phyloP scores from a whole-genome alignment of 1,140 invertebrate species.

The Pristionchus pacificus region DNA sequence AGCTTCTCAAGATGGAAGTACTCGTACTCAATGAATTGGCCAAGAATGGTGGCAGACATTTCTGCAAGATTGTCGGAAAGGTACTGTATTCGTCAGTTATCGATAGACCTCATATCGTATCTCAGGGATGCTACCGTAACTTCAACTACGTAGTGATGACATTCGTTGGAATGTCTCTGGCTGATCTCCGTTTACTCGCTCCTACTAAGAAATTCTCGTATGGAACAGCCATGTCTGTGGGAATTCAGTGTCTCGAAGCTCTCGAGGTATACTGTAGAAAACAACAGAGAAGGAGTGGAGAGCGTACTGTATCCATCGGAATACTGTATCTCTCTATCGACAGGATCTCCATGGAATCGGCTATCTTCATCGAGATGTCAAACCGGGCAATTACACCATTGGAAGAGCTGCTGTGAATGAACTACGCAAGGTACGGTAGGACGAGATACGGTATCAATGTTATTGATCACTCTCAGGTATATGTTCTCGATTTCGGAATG shows the following conservation, averaged over 20 bases:
- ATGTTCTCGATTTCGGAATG: constrained; percentile 39
- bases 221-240: constrained; percentile 33
- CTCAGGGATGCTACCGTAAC: constrained; percentile 14
- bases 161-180: constrained; percentile 37
- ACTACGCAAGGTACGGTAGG: constrained; percentile 39
- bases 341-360: constrained; percentile 31
- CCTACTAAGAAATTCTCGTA: constrained; percentile 14
- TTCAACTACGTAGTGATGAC: constrained; percentile 48
- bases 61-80: constrained; percentile 38
- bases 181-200: constrained; percentile 16
- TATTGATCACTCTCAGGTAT: constrained; percentile 22
- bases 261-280: too few species aligned
- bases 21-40: constrained; percentile 41
- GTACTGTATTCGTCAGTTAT: constrained; percentile 1
- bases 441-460: not conserved
- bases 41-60: constrained; percentile 31
- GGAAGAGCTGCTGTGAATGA: constrained; percentile 44
- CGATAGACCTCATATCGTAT: not conserved
- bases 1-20: constrained; percentile 48
- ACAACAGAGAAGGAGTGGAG: not conserved
- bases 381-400: constrained; percentile 48
- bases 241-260: constrained; percentile 26
- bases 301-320: not conserved
- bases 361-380: constrained; percentile 40
- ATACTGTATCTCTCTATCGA: not conserved